Evolutionary conservation across 2,113 vertebrate genomes (phyloP), one percentile per base, ranked within the genome.

Genomic region (Eretmochelys imbricata): DNA sequence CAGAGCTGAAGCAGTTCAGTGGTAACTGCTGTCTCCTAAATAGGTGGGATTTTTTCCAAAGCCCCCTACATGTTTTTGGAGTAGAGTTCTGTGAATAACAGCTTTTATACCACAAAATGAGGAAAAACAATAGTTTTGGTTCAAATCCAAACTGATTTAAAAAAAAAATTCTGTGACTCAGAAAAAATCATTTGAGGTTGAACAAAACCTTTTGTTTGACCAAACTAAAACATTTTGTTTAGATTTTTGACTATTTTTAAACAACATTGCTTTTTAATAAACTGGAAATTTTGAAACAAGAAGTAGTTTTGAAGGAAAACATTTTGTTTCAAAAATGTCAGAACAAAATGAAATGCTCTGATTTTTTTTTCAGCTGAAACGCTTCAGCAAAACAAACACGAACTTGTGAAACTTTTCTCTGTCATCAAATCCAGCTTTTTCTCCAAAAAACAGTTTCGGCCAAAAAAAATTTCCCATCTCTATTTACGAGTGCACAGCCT

Each of bases 1-100:
- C 1, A 1, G 51, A 2, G 5, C 0, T 1, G 85, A 85, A 38
- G 10, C 0, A 0, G 50, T 42, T 0, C 0, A 75, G 46, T 22
- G 11, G 20, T 31, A 1, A 0, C 0, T 20, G 1, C 9, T 49
- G 69, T 83, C 46, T 55, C 3, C 46, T 62, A 83, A 79, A 76
- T 85, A 69, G 48, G 31, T 84, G 83, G 78, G 55, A 29, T 82
- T 94, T 89, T 84, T 65, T 69, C 17, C 65, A 35, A 69, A n/a
- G 13, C 7, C 35, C 90, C 90, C 51, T 8, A 46, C 76, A 17
- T 48, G 69, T 17, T 53, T 54, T 50, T 69, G 55, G 48, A 20
- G 16, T 8, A 4, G 7, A 69, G 65, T 35, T 69, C 7, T 69
- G 35, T 69, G 35, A 69, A n/a, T n/a, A 69, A 20, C 65, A 69